Evolutionary conservation across 2,888 invertebrate species (phyloP), one percentile per base, ranked within the genome.

Genomic region (Thymelicus lineola): DNA sequence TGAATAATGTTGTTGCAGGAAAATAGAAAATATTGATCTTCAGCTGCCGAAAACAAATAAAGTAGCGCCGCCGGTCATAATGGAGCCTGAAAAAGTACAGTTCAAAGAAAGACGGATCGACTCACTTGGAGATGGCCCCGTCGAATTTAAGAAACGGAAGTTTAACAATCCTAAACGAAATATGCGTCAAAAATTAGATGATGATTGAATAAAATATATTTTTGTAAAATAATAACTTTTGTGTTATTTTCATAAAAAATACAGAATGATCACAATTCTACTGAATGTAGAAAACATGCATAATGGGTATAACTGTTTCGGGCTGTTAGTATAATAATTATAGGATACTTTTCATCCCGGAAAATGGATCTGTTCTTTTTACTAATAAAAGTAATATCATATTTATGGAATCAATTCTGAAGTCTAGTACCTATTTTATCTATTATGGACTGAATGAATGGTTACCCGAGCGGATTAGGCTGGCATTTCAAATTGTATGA

Each of bases 91-190:
- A 55, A 89, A 86, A 61, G 77, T 90, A 4, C 91, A 91, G 75
- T 96, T 96, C 78, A 95, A 94, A 76, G 96, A 96, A 79, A 96
- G 95, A 81, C 94, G 93, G 0, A 86, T 96, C 0, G 90, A 94
- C 14, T 94, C 94, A 36, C 86, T 96, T 6, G 94, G 93, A 12
- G 90, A 90, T 0, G 94, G 90, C 1, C 94, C 93, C 20, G 91
- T 90, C 3, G 94, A 94, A 71, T 97, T 97, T 81, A 97, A 97
- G 80, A 96, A 96, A 80, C 90, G 97, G 71, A 97, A 96, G 88
- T 87, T 96, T 15, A 94, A 91, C 72, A 91, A 90, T 71, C 81
- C 84, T 1, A 96, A 95, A 79, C 94, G 95, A 76, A 96, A 96
- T 81, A 94, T 95, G 71, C 88, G 97, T 71, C 95, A 95, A 82